phyloP scores from a whole-genome alignment of 2,113 vertebrate species.

The Cheilinus undulatus region DNA sequence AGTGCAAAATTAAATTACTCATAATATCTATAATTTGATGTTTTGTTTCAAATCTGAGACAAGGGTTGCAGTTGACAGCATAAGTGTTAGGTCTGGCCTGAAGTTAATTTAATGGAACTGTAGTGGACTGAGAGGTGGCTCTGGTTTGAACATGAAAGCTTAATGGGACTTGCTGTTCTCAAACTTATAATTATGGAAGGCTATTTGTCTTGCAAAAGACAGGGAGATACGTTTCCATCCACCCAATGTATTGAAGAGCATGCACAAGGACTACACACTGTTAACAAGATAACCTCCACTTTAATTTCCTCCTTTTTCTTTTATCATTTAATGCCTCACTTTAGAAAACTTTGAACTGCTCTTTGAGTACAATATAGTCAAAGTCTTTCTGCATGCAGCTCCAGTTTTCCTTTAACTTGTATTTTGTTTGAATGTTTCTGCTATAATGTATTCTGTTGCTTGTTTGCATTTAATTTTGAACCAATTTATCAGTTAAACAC shows the following conservation, averaged over 20 bases:
- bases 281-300: slow-evolving; percentile 6
- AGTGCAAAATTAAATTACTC: slow-evolving; percentile 9
- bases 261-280: not conserved
- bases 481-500: too few relatives aligned
- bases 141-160: slow-evolving; percentile 14
- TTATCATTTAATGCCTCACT: not conserved
- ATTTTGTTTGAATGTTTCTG: too few relatives aligned
- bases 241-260: slow-evolving; percentile 8
- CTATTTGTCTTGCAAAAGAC: slow-evolving; percentile 11
- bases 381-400: too few relatives aligned
- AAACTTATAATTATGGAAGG: slow-evolving; percentile 21
- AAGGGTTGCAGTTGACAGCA: too few relatives aligned
- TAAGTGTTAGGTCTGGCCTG: slow-evolving; percentile 4
- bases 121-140: slow-evolving; percentile 12
- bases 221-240: not conserved
- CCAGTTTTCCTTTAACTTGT: too few relatives aligned
- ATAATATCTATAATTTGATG: slow-evolving; percentile 17
- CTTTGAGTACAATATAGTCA: too few relatives aligned
- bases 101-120: slow-evolving; percentile 25
- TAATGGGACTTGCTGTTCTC: not conserved
- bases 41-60: too few relatives aligned
- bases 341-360: too few relatives aligned
- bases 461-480: too few relatives aligned
- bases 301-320: slow-evolving; percentile 4
- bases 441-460: too few relatives aligned